These are phyloP conservation scores for Thymelicus sylvestris DNA, from an alignment of 2,888 invertebrate genomes.

Conservation along the genomic window DNA sequence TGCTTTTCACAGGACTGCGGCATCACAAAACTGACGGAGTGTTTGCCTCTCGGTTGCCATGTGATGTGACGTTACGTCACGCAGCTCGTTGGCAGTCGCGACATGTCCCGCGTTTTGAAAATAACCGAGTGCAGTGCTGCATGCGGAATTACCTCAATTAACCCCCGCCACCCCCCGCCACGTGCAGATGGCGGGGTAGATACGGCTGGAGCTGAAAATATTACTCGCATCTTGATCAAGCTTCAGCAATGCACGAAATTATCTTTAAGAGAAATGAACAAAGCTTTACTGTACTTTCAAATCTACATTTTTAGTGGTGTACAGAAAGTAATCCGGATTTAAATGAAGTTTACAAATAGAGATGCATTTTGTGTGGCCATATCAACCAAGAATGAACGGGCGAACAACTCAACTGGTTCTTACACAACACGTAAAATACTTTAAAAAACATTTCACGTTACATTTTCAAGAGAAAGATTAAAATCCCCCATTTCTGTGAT, in stretches of 20 bases:
- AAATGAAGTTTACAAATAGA: no score
- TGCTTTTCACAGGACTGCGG: background rate
- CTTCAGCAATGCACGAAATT: background rate
- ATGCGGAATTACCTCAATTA: slow-evolving; percentile 22
- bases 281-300: no score
- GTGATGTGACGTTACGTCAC: background rate
- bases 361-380: no score
- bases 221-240: background rate
- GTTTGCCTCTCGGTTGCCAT: background rate
- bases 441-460: background rate
- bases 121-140: slow-evolving; percentile 27
- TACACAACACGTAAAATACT: background rate
- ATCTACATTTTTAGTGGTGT: no score
- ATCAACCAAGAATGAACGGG: no score
- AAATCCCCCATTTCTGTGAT: background rate
- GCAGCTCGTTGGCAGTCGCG: slow-evolving; percentile 15
- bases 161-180: background rate
- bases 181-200: slow-evolving; percentile 25
- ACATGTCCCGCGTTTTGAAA: slow-evolving; percentile 22
- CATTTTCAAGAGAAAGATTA: background rate
- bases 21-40: background rate
- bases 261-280: no score
- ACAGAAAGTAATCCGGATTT: no score
- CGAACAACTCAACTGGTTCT: no score
- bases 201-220: slow-evolving; percentile 11